Evolutionary conservation across 2,797 vertebrate species (phyloP).

Genomic region (Pipistrellus pygmaeus): DNA sequence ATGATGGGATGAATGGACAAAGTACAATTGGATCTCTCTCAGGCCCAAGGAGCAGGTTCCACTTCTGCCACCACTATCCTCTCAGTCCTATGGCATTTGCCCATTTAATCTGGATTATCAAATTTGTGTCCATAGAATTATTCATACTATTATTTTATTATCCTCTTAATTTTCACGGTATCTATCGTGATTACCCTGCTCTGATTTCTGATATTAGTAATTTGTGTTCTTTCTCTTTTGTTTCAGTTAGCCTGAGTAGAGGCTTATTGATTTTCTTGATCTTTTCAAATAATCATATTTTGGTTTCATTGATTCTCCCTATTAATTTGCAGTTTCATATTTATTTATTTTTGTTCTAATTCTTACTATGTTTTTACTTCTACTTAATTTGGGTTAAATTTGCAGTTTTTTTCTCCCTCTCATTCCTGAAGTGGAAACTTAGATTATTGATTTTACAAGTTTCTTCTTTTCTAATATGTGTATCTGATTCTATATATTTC

Average conservation of each 20-base stretch:
- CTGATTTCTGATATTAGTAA: neutral
- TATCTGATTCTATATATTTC: neutral
- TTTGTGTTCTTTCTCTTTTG: neutral
- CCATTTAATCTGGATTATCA: neutral
- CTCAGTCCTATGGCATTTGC: neutral
- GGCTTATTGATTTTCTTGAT: neutral
- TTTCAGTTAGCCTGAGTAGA: neutral
- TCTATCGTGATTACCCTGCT: neutral
- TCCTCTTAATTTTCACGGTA: neutral
- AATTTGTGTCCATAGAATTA: neutral
- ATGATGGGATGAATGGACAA: neutral
- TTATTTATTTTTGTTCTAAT: neutral
- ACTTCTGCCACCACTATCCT: neutral
- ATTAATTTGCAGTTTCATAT: neutral
- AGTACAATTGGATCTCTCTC: neutral
- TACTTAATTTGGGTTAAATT: neutral
- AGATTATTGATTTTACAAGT: neutral
- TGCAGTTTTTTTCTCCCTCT: neutral
- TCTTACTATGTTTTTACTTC: neutral
- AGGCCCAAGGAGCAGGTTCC: neutral
- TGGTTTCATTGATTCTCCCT: neutral
- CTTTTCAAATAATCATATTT: neutral
- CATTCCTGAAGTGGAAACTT: neutral
- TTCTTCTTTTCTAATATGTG: neutral
- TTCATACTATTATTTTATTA: neutral